A percentile compares a stretch with the other conserved stretches of the same genome.
Conservation (phyloP, 2,888 invertebrate genomes). For the Phania funesta region DNA sequence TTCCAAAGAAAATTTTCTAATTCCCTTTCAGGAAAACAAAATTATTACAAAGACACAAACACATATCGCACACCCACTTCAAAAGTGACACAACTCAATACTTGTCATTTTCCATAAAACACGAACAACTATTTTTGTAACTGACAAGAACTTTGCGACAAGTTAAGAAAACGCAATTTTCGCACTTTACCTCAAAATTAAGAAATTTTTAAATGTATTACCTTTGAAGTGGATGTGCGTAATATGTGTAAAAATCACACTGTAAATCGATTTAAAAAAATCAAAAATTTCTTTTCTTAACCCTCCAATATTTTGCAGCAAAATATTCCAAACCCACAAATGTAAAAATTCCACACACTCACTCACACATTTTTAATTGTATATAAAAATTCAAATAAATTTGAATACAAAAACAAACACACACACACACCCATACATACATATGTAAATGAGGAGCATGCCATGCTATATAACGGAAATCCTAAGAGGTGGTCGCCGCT, state of each 20-base stretch:
- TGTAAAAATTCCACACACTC: background rate
- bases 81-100: too few relatives aligned
- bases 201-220: too few relatives aligned
- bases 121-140: too few relatives aligned
- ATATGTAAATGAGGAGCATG: constrained; percentile 76
- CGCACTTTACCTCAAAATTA: too few relatives aligned
- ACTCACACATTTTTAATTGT: background rate
- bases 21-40: too few relatives aligned
- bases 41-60: too few relatives aligned
- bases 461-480: constrained; percentile 75
- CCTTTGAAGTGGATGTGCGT: too few relatives aligned
- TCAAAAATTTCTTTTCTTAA: constrained; percentile 28
- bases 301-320: constrained; percentile 55
- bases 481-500: constrained; percentile 69
- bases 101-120: too few relatives aligned
- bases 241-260: constrained; percentile 4
- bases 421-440: background rate
- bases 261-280: background rate
- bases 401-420: constrained; percentile 2
- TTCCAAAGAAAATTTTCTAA: too few relatives aligned
- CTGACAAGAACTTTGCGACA: too few relatives aligned
- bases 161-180: too few relatives aligned
- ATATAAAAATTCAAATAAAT: background rate
- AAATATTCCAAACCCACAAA: constrained; percentile 3
- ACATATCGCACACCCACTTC: too few relatives aligned